Evolutionary conservation across 2,888 invertebrate species (phyloP).

Genomic region (Pterobdella sp.): DNA sequence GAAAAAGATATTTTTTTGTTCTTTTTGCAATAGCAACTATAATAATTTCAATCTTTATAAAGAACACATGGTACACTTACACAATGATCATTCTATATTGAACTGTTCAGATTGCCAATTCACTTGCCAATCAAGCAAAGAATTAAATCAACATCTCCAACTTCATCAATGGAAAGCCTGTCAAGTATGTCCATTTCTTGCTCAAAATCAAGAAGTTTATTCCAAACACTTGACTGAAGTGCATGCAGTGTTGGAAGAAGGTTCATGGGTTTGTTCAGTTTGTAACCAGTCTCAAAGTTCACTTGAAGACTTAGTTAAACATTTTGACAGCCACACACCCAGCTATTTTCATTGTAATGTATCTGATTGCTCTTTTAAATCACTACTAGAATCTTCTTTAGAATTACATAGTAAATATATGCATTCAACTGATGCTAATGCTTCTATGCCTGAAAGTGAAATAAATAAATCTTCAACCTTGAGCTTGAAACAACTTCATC

Average conservation of each 20-base stretch:
- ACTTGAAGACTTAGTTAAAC: neutral
- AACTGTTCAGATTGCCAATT: constrained; percentile 32
- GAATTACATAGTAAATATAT: constrained; percentile 22
- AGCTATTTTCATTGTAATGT: neutral
- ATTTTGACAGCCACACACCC: constrained; percentile 19
- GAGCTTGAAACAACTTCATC: neutral
- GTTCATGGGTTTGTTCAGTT: constrained; percentile 7
- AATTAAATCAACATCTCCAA: constrained; percentile 26
- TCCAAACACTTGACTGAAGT: constrained; percentile 9
- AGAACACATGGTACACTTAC: constrained; percentile 31
- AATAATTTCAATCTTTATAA: constrained; percentile 24
- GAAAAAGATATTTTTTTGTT: constrained; percentile 30
- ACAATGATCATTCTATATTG: constrained; percentile 26
- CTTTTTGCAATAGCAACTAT: constrained; percentile 29
- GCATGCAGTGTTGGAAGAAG: constrained; percentile 16
- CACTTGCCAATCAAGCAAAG: constrained; percentile 17
- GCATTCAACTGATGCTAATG: constrained; percentile 1
- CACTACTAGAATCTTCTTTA: neutral
- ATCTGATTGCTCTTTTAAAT: constrained; percentile 10
- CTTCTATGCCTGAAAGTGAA: neutral
- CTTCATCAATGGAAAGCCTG: constrained; percentile 31
- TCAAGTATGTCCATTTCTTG: constrained; percentile 27
- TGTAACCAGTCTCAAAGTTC: constrained; percentile 2
- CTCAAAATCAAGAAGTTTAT: constrained; percentile 6
- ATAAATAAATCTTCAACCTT: neutral